Evolutionary conservation across 2,113 vertebrate genomes (phyloP).

Genomic region (Litocranius walleri): DNA sequence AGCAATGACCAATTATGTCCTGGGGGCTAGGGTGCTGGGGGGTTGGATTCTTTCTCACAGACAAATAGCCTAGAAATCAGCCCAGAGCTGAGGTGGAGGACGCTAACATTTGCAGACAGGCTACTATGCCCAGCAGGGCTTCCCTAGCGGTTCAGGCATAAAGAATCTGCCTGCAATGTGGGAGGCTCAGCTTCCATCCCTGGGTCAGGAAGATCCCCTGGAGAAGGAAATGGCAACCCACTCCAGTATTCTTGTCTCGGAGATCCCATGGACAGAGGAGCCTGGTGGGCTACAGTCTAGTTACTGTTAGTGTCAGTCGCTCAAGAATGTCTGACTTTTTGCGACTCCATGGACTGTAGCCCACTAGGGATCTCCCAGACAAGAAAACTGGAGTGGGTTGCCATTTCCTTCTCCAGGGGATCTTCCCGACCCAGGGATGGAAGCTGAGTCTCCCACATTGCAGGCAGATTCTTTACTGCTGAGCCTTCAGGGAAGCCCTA

Average conservation of each 20-base stretch:
- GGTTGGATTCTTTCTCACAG: not conserved
- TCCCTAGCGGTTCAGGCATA: not conserved
- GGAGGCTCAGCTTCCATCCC: not conserved
- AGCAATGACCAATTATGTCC: not conserved
- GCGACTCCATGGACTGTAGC: not conserved
- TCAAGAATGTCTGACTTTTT: not conserved
- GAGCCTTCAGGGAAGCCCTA: not conserved
- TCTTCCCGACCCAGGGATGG: not conserved
- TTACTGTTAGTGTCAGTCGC: not conserved
- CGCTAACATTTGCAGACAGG: not conserved
- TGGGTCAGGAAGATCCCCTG: not conserved
- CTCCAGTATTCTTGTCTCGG: not conserved
- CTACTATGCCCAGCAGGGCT: rapidly evolving
- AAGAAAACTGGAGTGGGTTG: not conserved
- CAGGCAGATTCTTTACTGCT: not conserved
- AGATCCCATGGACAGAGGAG: not conserved
- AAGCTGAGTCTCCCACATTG: not conserved
- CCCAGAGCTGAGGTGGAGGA: not conserved
- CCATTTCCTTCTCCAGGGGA: not conserved
- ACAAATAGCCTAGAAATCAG: not conserved
- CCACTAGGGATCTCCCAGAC: not conserved
- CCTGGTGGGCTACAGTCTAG: not conserved
- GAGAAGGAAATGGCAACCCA: not conserved
- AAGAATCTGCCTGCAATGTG: not conserved
- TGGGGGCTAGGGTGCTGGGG: not conserved